Percentiles rank a stretch among this genome's conserved stretches.
These are phyloP conservation scores for Thunnus albacares DNA, from an alignment of 2,797 vertebrate species.

Conservation along the genomic window DNA sequence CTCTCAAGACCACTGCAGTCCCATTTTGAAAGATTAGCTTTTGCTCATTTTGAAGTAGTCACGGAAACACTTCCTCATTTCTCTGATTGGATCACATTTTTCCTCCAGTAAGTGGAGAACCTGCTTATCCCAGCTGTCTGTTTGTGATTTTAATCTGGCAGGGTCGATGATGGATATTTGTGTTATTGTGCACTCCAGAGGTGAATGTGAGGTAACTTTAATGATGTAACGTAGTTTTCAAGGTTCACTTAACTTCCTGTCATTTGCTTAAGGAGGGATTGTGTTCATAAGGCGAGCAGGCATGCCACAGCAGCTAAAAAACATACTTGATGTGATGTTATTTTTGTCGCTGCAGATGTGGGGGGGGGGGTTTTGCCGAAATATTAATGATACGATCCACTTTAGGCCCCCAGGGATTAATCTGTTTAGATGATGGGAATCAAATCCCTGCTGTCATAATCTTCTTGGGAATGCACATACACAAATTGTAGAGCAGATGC, in stretches of 20 bases:
- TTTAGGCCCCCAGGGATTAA: constrained; percentile 59
- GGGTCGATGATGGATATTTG: constrained; percentile 13
- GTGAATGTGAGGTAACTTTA: not conserved
- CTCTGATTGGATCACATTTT: constrained; percentile 46
- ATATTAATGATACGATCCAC: constrained; percentile 66
- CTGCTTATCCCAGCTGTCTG: constrained; percentile 6
- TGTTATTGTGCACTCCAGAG: constrained; percentile 11
- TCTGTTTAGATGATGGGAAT: constrained; percentile 72
- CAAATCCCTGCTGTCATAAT: constrained; percentile 78
- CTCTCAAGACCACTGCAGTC: constrained; percentile 22
- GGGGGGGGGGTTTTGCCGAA: constrained; percentile 27
- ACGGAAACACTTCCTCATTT: constrained; percentile 32
- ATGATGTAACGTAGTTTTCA: not conserved
- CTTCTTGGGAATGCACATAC: constrained; percentile 51
- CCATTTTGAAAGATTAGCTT: constrained; percentile 52
- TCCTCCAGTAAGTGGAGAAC: constrained; percentile 4
- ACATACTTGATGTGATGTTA: constrained; percentile 19
- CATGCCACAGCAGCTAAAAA: constrained; percentile 31
- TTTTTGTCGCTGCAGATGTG: constrained; percentile 50
- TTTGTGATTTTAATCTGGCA: constrained; percentile 27
- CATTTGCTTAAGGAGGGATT: not conserved
- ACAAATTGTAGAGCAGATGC: constrained; percentile 63
- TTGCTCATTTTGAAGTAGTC: constrained; percentile 39
- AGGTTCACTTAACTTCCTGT: constrained; percentile 1
- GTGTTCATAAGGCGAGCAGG: constrained; percentile 4